Conservation (phyloP, 1,140 invertebrate species). For the Drosophila melanica region DNA sequence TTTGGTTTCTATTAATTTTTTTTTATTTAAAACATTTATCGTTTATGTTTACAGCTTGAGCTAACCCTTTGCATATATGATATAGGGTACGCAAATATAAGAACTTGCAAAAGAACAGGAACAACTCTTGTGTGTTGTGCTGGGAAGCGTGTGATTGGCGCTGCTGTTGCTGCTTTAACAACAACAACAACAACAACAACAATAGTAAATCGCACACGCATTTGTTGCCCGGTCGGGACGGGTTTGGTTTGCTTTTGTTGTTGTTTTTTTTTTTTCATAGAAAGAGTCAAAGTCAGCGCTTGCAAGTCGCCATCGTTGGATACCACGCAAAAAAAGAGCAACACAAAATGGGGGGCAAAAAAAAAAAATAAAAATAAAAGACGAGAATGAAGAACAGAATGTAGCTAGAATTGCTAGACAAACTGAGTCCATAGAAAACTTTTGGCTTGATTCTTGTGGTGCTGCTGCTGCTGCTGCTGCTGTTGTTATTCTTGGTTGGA, state of each 20-base stretch:
- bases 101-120: slow-evolving; percentile 74
- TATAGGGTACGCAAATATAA: slow-evolving; percentile 20
- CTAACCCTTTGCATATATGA: not conserved
- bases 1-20: too few species aligned
- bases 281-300: slow-evolving; percentile 70
- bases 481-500: slow-evolving; percentile 50
- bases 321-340: slow-evolving; percentile 53
- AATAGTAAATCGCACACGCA: slow-evolving; percentile 51
- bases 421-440: slow-evolving; percentile 61
- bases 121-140: slow-evolving; percentile 58
- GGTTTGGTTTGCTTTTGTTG: too few species aligned
- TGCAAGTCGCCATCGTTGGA: slow-evolving; percentile 58
- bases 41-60: not conserved
- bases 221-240: slow-evolving; percentile 43
- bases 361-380: slow-evolving; percentile 1
- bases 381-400: slow-evolving; percentile 22
- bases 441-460: slow-evolving; percentile 35
- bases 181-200: slow-evolving; percentile 45
- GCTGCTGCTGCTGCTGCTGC: slow-evolving; percentile 32
- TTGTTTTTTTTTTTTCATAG: slow-evolving; percentile 21
- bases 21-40: too few species aligned
- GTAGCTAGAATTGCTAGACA: slow-evolving; percentile 61
- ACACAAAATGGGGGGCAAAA: slow-evolving; percentile 3
- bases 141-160: slow-evolving; percentile 73
- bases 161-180: slow-evolving; percentile 39